Percentiles rank a stretch among this genome's conserved stretches.
phyloP scores from a whole-genome alignment of 2,888 invertebrate genomes.

The Drosophila rubida region DNA sequence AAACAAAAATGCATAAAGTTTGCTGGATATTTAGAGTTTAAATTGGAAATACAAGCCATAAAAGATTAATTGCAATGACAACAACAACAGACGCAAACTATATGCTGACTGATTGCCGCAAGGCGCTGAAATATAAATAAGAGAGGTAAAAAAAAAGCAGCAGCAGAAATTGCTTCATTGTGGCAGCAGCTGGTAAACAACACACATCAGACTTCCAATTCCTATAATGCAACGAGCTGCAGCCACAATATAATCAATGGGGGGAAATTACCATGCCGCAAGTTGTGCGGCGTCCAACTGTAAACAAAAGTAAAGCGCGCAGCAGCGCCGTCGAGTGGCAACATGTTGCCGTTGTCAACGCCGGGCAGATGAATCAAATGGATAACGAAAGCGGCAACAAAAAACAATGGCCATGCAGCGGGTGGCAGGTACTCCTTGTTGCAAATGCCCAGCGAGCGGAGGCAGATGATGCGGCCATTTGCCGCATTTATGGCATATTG shows the following conservation, averaged over 20 bases:
- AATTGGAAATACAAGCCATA: slow-evolving; percentile 15
- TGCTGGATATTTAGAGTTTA: neutral
- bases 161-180: slow-evolving; percentile 61
- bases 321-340: slow-evolving; percentile 30
- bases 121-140: slow-evolving; percentile 39
- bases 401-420: slow-evolving; percentile 36
- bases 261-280: slow-evolving; percentile 50
- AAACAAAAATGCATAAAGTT: neutral
- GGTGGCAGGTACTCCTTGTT: neutral
- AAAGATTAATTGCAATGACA: slow-evolving; percentile 37
- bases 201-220: slow-evolving; percentile 40
- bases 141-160: slow-evolving; percentile 30
- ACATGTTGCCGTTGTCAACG: slow-evolving; percentile 62
- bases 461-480: neutral
- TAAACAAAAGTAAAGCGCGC: slow-evolving; percentile 54
- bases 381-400: slow-evolving; percentile 13
- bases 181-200: slow-evolving; percentile 54
- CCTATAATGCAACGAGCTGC: slow-evolving; percentile 47
- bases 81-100: slow-evolving; percentile 4
- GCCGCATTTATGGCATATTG: slow-evolving; percentile 63
- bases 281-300: slow-evolving; percentile 34
- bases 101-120: slow-evolving; percentile 22
- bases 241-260: slow-evolving; percentile 53
- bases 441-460: slow-evolving; percentile 19
- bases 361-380: slow-evolving; percentile 11